Evolutionary conservation across 2,113 vertebrate genomes (phyloP).

Genomic region (Cyprinodon tularosa): DNA sequence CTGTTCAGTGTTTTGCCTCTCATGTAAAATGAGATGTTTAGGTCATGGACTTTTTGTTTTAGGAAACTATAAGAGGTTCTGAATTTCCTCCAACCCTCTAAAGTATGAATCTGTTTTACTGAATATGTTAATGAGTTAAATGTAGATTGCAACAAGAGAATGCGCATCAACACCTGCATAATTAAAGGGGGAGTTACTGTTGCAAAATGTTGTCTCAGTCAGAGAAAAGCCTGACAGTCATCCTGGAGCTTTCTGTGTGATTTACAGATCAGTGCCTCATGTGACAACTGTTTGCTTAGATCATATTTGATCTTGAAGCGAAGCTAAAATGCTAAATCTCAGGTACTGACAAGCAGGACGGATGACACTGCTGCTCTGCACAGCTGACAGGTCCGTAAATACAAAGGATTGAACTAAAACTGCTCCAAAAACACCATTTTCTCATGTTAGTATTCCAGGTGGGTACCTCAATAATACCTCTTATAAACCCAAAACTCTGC

Average conservation of each 20-base stretch:
- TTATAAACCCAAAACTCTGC: slow-evolving; percentile 36
- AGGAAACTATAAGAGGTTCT: neutral
- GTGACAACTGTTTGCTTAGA: slow-evolving; percentile 62
- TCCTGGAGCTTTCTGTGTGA: slow-evolving; percentile 53
- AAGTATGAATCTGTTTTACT: neutral
- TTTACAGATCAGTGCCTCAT: slow-evolving; percentile 57
- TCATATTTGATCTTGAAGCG: slow-evolving; percentile 45
- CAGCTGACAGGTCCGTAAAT: slow-evolving; percentile 19
- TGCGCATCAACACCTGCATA: neutral
- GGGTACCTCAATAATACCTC: slow-evolving; percentile 10
- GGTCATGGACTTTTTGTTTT: neutral
- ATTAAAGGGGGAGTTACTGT: slow-evolving; percentile 1
- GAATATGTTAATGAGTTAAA: neutral
- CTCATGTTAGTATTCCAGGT: slow-evolving; percentile 29
- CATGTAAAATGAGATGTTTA: neutral
- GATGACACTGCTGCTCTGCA: slow-evolving; percentile 24
- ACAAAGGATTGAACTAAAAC: slow-evolving; percentile 18
- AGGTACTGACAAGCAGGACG: slow-evolving; percentile 51
- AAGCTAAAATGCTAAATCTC: slow-evolving; percentile 40
- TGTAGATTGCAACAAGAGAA: neutral
- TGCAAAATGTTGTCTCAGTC: slow-evolving; percentile 27
- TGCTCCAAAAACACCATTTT: slow-evolving; percentile 3
- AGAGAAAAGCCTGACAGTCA: slow-evolving; percentile 35
- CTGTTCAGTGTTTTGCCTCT: neutral
- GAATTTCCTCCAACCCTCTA: neutral